Base-by-base conservation (phyloP, 2,113 vertebrate species). In the Tetrao urogallus region DNA sequence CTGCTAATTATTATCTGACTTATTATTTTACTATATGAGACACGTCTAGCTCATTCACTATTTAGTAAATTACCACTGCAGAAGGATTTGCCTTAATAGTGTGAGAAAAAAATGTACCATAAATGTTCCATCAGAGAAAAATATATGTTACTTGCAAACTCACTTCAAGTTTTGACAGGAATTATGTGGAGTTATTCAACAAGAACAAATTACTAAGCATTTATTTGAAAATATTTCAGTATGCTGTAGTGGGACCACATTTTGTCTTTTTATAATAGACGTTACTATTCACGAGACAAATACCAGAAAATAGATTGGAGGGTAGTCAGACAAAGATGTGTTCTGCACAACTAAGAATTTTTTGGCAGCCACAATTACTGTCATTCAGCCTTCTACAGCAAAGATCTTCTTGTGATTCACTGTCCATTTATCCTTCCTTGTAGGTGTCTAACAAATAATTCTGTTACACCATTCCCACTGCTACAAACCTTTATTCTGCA, bases 1-100 rank as follows among this genome's bases (percentile, higher is more conserved):
- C 20, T 86, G 9, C 38, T 32, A 45, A 78, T 64, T 80, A 86
- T 8, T 76, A 74, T 45, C 18, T 42, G 30, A 77, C 28, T 5
- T 86, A 36, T 48, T 28, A 3, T 70, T 84, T 74, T 47, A 56
- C 72, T 74, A 13, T 45, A 71, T 21, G 58, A 88, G 77, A 48
- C 13, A 48, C 11, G 47, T 22, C 24, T 75, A 87, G 20, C 17
- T 87, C 34, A 43, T 81, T 88, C 24, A 27, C 18, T 42, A 14
- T 16, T 25, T 72, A 40, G 12, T 8, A 42, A 86, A 38, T 42
- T 22, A n/a, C 11, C 11, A 8, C 8, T 0, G 0, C 36, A 70
- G 67, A 79, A 69, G 78, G n/a, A n/a, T 42, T 79, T 82, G 18
- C 9, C 4, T 42, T 34, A 19, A 5, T 43, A 64, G 14, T 9